Conservation (phyloP, 2,888 invertebrate species). For the Baronia brevicornis region DNA sequence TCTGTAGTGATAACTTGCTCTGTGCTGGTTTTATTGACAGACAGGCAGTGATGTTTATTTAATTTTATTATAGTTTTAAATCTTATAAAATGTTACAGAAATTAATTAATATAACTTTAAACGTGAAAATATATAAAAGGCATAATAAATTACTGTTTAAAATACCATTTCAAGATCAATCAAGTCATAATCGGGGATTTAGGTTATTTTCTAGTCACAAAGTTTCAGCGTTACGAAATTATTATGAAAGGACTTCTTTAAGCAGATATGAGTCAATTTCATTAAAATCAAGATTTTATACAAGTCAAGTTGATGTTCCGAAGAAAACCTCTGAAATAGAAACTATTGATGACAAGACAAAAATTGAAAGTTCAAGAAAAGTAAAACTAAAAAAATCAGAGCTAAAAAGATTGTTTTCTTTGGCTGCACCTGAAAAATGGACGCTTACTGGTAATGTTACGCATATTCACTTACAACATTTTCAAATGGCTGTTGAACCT, state of each 20-base stretch:
- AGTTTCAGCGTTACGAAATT: conserved; percentile 42
- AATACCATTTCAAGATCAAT: conserved; percentile 32
- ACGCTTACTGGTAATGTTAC: conserved; percentile 68
- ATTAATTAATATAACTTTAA: conserved; percentile 46
- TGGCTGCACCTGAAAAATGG: conserved; percentile 80
- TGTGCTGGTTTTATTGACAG: conserved; percentile 18
- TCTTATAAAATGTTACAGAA: conserved; percentile 53
- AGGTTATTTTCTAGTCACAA: conserved; percentile 55
- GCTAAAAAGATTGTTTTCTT: conserved; percentile 68
- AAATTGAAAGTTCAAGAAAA: conserved; percentile 45
- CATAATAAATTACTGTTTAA: conserved; percentile 41
- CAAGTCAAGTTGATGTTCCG: conserved; percentile 54
- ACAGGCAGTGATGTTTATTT: conserved; percentile 25
- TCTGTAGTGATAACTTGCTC: conserved; percentile 8
- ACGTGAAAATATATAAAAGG: conserved; percentile 47
- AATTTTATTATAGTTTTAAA: conserved; percentile 25
- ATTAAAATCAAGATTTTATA: conserved; percentile 44
- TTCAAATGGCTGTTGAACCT: too few species aligned
- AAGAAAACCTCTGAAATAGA: conserved; percentile 46
- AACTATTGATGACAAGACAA: conserved; percentile 35
- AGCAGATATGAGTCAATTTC: conserved; percentile 40
- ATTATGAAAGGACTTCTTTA: conserved; percentile 46
- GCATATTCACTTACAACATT: too few species aligned
- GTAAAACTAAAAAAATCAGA: conserved; percentile 72
- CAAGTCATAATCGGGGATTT: conserved; percentile 55